Conservation (phyloP, 2,888 invertebrate genomes). For the Cantharis rustica region DNA sequence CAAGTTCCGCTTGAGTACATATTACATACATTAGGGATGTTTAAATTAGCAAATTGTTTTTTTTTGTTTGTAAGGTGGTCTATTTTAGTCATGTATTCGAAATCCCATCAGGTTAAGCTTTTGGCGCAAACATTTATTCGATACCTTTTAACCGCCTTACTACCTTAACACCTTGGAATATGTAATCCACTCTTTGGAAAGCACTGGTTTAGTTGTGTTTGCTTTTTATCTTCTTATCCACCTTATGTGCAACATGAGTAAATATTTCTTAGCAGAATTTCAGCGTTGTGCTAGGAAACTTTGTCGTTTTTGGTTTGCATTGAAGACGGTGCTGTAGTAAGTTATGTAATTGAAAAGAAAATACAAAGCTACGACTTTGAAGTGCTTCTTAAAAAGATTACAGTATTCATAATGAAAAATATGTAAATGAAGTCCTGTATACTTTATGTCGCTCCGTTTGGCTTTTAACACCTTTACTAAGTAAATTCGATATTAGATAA, state of each 20-base stretch:
- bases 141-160: no score
- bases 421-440: conserved; percentile 17
- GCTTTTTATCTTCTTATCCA: not conserved
- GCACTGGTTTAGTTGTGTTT: not conserved
- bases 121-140: no score
- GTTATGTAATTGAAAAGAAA: not conserved
- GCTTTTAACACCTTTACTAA: conserved; percentile 21
- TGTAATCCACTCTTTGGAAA: not conserved
- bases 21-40: no score
- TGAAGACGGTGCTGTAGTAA: not conserved
- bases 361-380: not conserved
- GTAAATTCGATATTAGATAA: not conserved
- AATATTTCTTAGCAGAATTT: not conserved
- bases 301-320: not conserved
- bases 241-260: not conserved
- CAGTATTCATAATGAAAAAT: conserved; percentile 13
- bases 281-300: not conserved
- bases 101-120: no score
- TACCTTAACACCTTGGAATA: no score
- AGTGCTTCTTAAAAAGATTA: not conserved
- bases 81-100: no score
- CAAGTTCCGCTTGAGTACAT: no score
- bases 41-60: no score
- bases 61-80: no score
- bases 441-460: conserved; percentile 8